Percentiles rank a stretch among this genome's conserved stretches.
Evolutionary conservation across 2,797 vertebrate species (phyloP).

Genomic region (Helicolenus hilgendorfi): DNA sequence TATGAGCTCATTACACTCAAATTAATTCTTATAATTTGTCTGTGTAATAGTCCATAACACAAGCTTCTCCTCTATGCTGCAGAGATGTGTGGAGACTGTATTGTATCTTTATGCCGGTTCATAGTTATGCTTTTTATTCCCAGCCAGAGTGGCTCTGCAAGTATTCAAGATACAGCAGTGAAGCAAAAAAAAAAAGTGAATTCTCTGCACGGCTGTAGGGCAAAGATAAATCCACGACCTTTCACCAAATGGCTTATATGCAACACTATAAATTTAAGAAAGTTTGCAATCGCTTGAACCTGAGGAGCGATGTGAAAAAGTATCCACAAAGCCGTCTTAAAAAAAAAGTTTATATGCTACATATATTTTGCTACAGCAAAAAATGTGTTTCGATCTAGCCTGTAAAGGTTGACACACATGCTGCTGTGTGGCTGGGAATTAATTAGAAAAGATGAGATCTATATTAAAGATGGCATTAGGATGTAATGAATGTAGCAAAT

Average conservation of each 20-base stretch:
- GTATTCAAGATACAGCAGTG: constrained; percentile 42
- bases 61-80: neutral
- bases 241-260: constrained; percentile 61
- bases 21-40: constrained; percentile 1
- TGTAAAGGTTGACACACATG: neutral
- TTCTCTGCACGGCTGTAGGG: constrained; percentile 38
- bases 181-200: constrained; percentile 39
- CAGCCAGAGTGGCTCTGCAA: constrained; percentile 23
- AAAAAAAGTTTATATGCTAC: neutral
- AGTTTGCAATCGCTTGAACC: constrained; percentile 27
- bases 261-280: constrained; percentile 43
- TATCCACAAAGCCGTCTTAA: neutral
- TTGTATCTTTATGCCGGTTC: constrained; percentile 3
- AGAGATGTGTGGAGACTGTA: neutral
- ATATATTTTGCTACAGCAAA: neutral
- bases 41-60: neutral
- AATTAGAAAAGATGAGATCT: constrained; percentile 37
- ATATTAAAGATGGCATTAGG: constrained; percentile 22
- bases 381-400: constrained; percentile 1
- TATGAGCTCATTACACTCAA: constrained; percentile 1
- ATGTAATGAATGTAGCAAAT: neutral
- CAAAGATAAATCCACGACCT: constrained; percentile 74
- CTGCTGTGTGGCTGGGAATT: constrained; percentile 2
- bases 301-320: neutral
- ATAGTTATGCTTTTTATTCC: constrained; percentile 6